Conservation (phyloP, 2,888 invertebrate genomes). For the Lordiphosa fenestrarum region DNA sequence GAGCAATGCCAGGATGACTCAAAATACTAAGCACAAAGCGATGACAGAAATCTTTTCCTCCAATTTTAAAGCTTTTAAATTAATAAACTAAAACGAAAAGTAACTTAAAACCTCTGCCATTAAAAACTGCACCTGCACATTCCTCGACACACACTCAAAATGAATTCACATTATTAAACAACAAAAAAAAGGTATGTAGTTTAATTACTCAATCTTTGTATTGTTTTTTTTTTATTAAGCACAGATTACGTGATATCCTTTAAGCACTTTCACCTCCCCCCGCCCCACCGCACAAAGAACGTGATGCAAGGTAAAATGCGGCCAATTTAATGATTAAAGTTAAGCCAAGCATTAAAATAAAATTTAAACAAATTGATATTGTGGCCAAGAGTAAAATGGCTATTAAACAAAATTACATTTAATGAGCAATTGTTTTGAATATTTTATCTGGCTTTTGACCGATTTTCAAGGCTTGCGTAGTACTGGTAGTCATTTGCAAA, state of each 20-base stretch:
- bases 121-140: slow-evolving; percentile 8
- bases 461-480: slow-evolving; percentile 42
- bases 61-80: no score
- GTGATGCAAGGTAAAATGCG: slow-evolving; percentile 1
- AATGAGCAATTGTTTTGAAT: slow-evolving; percentile 46
- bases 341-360: slow-evolving; percentile 1
- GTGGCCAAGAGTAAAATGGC: slow-evolving; percentile 21
- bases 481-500: slow-evolving; percentile 48
- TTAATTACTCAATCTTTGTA: slow-evolving; percentile 11
- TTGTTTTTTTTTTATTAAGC: slow-evolving; percentile 8
- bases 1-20: no score
- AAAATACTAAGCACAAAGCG: no score
- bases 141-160: not conserved
- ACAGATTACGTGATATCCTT: slow-evolving; percentile 39
- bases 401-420: slow-evolving; percentile 44
- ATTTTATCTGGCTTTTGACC: slow-evolving; percentile 9
- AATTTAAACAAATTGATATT: slow-evolving; percentile 24
- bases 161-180: slow-evolving; percentile 15
- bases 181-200: slow-evolving; percentile 4
- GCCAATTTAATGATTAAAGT: slow-evolving; percentile 4
- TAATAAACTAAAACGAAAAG: no score
- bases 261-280: slow-evolving; percentile 10
- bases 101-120: no score
- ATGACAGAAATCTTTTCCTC: no score
- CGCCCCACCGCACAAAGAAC: not conserved